A percentile compares a stretch with the other conserved stretches of the same genome.
These are phyloP conservation scores for Leptoteleia sp. DNA, from an alignment of 1,140 invertebrate species.

Conservation along the genomic window DNA sequence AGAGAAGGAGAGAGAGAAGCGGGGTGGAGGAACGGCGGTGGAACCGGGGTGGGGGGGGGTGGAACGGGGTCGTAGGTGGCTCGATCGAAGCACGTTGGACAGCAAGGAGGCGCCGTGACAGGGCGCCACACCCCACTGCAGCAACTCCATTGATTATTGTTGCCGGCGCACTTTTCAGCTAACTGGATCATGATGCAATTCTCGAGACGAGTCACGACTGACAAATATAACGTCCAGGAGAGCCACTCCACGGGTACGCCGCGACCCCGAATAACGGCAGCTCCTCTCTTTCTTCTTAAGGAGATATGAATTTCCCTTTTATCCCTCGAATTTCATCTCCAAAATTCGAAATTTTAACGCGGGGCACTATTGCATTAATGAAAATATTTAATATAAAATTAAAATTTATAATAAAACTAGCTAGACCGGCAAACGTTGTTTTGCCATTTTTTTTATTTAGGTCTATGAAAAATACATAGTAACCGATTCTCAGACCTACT, in stretches of 20 bases:
- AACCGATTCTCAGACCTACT: no score
- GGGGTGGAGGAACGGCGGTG: constrained; percentile 23
- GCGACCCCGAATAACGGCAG: constrained; percentile 9
- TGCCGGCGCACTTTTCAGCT: constrained; percentile 71
- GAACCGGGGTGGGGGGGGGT: constrained; percentile 46
- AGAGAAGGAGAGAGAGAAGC: no score
- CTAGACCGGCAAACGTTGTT: no score
- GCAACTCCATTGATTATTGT: constrained; percentile 78
- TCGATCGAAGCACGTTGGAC: constrained; percentile 77
- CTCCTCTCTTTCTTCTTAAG: neutral
- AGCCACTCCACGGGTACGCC: constrained; percentile 12
- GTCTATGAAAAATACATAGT: no score
- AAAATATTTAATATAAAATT: no score
- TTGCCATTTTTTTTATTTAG: no score
- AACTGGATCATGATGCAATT: constrained; percentile 60
- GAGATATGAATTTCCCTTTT: neutral
- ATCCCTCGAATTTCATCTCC: no score
- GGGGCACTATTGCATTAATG: no score
- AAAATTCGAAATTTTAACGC: no score
- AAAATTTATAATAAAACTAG: no score
- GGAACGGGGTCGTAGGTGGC: constrained; percentile 70
- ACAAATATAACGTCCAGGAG: constrained; percentile 25
- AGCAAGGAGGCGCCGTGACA: constrained; percentile 75
- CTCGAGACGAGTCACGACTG: constrained; percentile 43
- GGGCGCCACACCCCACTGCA: constrained; percentile 77